Percentiles rank a stretch among this genome's conserved stretches.
Evolutionary conservation across 1,140 invertebrate species (phyloP).

Genomic region (Atopsyche davidsoni): DNA sequence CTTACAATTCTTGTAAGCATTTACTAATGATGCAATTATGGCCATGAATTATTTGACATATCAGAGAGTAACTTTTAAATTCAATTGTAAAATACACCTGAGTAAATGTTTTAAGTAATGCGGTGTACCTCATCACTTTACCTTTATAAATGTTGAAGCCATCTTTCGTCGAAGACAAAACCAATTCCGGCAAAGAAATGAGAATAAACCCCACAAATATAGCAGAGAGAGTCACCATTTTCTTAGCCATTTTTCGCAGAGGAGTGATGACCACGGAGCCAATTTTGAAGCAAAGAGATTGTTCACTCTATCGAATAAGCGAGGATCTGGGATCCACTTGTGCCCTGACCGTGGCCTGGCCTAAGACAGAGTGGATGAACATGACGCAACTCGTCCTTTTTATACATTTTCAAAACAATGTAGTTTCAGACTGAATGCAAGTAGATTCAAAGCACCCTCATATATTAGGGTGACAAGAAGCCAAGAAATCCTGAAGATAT

Average conservation of each 20-base stretch:
- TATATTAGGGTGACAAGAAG: no score
- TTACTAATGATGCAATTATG: background rate
- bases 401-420: no score
- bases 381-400: no score
- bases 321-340: no score
- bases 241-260: constrained; percentile 12
- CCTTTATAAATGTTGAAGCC: constrained; percentile 27
- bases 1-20: background rate
- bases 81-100: background rate
- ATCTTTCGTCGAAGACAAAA: constrained; percentile 17
- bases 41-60: background rate
- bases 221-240: constrained; percentile 1
- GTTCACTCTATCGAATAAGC: no score
- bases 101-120: background rate
- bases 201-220: constrained; percentile 11
- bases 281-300: no score
- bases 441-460: no score
- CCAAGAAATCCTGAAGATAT: no score
- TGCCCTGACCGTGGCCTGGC: background rate
- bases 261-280: no score
- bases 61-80: background rate
- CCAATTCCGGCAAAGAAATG: constrained; percentile 3
- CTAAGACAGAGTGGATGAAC: background rate
- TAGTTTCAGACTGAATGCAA: no score
- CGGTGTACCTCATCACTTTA: background rate